A percentile compares a stretch with the other conserved stretches of the same genome.
phyloP scores from a whole-genome alignment of 2,113 vertebrate genomes.

The Chlorocebus sabaeus region DNA sequence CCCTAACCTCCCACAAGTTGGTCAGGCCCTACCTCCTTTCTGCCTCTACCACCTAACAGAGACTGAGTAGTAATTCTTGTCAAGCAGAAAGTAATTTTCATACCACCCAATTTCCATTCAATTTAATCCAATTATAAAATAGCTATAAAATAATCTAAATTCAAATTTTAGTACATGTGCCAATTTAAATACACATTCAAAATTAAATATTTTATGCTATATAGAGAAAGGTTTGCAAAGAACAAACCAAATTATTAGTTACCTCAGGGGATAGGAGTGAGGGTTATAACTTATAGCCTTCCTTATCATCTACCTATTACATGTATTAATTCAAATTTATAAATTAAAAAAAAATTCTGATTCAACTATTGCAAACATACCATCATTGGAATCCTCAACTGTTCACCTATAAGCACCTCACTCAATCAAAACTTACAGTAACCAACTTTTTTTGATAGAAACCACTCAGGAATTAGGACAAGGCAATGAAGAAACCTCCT shows the following conservation, averaged over 20 bases:
- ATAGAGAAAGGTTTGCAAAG: not conserved
- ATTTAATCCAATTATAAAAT: not conserved
- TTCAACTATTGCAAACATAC: not conserved
- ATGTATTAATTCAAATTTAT: not conserved
- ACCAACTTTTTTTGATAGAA: not conserved
- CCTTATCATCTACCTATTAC: not conserved
- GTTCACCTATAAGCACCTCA: not conserved
- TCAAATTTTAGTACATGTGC: not conserved
- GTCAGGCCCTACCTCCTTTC: not conserved
- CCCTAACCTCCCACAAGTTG: not conserved
- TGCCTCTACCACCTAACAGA: not conserved
- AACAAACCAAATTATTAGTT: not conserved
- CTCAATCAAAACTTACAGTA: not conserved
- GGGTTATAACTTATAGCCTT: not conserved
- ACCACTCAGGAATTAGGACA: not conserved
- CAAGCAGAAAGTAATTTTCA: not conserved
- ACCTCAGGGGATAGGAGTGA: not conserved
- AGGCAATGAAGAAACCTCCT: not conserved
- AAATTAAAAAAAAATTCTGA: not conserved
- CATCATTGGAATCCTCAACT: not conserved
- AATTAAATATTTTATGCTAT: not conserved
- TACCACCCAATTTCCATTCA: not conserved
- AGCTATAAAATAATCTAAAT: conserved; percentile 4
- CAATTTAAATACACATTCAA: conserved; percentile 14
- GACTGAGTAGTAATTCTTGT: not conserved